Conservation (phyloP, 1,140 invertebrate species). For the Procambarus virginalis region DNA sequence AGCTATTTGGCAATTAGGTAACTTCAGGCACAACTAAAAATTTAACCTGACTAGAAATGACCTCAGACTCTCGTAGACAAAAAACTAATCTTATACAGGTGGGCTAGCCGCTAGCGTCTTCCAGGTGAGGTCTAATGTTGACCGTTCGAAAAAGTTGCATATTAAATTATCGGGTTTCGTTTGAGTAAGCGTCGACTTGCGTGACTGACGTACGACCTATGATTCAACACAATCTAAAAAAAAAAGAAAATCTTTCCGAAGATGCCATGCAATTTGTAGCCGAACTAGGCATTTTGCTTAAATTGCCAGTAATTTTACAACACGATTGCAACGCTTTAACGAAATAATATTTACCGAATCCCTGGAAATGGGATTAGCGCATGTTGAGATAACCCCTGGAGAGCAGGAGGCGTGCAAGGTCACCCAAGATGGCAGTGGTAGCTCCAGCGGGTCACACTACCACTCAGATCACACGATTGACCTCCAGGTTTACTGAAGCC, state of each 20-base stretch:
- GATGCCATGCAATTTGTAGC: not conserved
- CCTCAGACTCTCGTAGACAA: no score
- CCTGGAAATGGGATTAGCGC: not conserved
- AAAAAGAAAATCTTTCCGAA: not conserved
- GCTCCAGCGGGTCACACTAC: no score
- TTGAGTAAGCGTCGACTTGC: not conserved
- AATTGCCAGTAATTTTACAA: not conserved
- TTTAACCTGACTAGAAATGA: no score
- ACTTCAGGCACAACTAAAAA: no score
- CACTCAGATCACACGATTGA: no score
- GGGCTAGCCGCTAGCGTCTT: no score
- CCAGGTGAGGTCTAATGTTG: no score
- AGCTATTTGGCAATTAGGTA: no score
- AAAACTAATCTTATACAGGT: no score
- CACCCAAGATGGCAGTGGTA: not conserved
- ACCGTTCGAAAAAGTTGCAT: no score
- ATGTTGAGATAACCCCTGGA: not conserved
- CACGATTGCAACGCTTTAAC: not conserved
- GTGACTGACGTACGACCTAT: not conserved
- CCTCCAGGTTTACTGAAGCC: no score
- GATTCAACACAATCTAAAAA: not conserved
- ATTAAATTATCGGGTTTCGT: no score
- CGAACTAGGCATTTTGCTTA: not conserved
- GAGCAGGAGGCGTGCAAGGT: not conserved
- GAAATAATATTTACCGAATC: not conserved